phyloP scores from a whole-genome alignment of 2,797 vertebrate genomes.

The Crypturellus tataupa region DNA sequence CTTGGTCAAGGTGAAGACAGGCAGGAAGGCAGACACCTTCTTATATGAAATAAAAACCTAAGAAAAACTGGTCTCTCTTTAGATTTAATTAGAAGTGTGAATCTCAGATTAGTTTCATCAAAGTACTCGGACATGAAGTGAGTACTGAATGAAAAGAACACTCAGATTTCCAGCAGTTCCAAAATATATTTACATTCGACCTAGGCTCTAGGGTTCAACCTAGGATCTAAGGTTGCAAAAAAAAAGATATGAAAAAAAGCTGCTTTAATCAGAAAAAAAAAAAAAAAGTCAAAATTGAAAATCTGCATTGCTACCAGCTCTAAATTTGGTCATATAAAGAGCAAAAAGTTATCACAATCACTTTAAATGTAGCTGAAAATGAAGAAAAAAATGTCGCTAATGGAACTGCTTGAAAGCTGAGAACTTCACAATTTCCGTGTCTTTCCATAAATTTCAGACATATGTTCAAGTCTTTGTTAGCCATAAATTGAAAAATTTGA shows the following conservation, averaged over 20 bases:
- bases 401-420: neutral
- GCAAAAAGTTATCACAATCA: neutral
- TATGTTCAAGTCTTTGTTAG: neutral
- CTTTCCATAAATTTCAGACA: neutral
- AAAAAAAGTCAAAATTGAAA: neutral
- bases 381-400: neutral
- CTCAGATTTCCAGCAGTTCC: constrained; percentile 25
- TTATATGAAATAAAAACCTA: constrained; percentile 6
- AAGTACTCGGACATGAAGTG: neutral
- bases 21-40: neutral
- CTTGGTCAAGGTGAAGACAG: constrained; percentile 14
- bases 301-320: neutral
- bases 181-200: neutral
- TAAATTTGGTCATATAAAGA: neutral
- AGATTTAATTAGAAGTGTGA: constrained; percentile 18
- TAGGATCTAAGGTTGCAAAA: neutral
- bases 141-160: neutral
- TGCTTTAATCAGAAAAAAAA: neutral
- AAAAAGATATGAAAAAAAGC: neutral
- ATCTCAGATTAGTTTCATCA: constrained; percentile 43
- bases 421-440: neutral
- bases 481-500: neutral
- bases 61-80: constrained; percentile 8
- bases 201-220: neutral
- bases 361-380: neutral